phyloP scores from a whole-genome alignment of 2,888 invertebrate species.

The Nymphalis c-album region DNA sequence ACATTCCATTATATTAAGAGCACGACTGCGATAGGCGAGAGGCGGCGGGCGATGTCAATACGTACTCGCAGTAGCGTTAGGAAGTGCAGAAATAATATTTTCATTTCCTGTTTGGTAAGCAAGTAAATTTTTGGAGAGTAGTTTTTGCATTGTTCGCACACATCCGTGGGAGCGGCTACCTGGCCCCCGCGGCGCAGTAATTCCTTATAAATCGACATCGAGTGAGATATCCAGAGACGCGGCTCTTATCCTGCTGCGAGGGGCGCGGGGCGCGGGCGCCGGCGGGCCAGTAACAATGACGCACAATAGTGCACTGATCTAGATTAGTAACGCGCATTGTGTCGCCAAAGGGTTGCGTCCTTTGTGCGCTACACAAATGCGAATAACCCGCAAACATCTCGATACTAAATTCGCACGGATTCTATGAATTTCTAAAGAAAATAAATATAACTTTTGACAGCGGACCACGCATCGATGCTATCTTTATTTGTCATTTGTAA shows the following conservation, averaged over 20 bases:
- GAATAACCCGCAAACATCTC: constrained; percentile 71
- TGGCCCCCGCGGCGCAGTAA: constrained; percentile 73
- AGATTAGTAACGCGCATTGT: constrained; percentile 81
- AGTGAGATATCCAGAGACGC: constrained; percentile 74
- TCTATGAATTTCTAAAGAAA: constrained; percentile 80
- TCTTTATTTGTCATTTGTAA: constrained; percentile 72
- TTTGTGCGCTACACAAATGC: constrained; percentile 65
- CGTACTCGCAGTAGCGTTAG: constrained; percentile 53
- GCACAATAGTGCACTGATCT: constrained; percentile 78
- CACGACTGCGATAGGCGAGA: too few relatives aligned
- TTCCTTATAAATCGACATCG: constrained; percentile 80
- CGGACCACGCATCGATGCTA: constrained; percentile 70
- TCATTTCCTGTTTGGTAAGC: constrained; percentile 74
- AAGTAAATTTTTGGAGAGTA: constrained; percentile 62
- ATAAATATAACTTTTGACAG: constrained; percentile 82
- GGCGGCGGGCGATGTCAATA: constrained; percentile 34
- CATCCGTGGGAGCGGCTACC: constrained; percentile 77
- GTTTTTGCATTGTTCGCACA: constrained; percentile 67
- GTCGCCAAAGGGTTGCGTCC: constrained; percentile 78
- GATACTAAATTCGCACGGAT: constrained; percentile 72
- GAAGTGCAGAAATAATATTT: constrained; percentile 69
- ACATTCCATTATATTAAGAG: constrained; percentile 40
- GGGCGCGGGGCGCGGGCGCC: constrained; percentile 42
- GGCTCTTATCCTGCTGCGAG: constrained; percentile 55
- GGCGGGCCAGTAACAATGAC: constrained; percentile 52